Evolutionary conservation across 2,888 invertebrate genomes (phyloP).

Genomic region (Saturnia japonica): DNA sequence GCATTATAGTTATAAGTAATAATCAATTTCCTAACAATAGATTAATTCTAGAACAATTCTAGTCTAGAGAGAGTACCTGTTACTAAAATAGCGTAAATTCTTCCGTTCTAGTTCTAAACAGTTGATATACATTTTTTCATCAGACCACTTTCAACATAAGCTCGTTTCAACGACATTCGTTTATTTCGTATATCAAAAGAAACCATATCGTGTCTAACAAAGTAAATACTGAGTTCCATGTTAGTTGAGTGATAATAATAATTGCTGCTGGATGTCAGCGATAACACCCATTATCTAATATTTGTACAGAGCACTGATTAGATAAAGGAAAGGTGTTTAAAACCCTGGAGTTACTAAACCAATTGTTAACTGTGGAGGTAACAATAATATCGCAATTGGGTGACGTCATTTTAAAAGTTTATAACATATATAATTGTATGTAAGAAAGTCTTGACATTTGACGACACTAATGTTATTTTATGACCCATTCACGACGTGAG

Average conservation of each 20-base stretch:
- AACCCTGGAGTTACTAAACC: slow-evolving; percentile 51
- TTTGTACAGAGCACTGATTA: slow-evolving; percentile 69
- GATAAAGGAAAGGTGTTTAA: slow-evolving; percentile 63
- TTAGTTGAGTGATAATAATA: slow-evolving; percentile 74
- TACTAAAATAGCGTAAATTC: not conserved
- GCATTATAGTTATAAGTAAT: no score
- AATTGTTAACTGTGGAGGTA: slow-evolving; percentile 31
- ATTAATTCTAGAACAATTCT: no score
- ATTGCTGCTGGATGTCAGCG: slow-evolving; percentile 74
- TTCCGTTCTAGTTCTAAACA: not conserved
- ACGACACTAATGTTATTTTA: not conserved
- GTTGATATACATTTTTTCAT: slow-evolving; percentile 12
- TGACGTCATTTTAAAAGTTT: not conserved
- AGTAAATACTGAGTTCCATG: slow-evolving; percentile 65
- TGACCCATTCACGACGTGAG: not conserved
- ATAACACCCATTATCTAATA: slow-evolving; percentile 74
- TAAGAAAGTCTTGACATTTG: not conserved
- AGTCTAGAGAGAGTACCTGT: not conserved
- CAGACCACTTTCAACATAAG: slow-evolving; percentile 19
- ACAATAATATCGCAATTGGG: slow-evolving; percentile 18
- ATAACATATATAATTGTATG: not conserved
- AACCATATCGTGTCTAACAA: slow-evolving; percentile 59
- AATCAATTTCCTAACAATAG: no score
- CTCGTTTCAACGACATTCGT: slow-evolving; percentile 19
- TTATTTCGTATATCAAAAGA: slow-evolving; percentile 21